Evolutionary conservation across 2,113 vertebrate genomes (phyloP), one percentile per base, ranked within the genome.

Genomic region (Tenebrosternarchus preto): DNA sequence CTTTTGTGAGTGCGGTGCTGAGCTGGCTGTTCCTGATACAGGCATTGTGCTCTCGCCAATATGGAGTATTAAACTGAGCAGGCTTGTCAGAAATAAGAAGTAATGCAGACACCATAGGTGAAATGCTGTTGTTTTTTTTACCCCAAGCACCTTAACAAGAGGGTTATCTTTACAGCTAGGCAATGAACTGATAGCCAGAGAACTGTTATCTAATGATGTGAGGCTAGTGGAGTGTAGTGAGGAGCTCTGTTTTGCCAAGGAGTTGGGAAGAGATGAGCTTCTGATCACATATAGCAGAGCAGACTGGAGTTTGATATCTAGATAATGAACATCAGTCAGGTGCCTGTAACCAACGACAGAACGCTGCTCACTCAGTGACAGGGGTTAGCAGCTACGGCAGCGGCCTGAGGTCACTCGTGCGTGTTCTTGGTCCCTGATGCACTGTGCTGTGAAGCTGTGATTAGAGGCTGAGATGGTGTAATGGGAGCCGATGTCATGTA

Each of bases 291-390:
- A 33, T 9, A 39, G 64, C 22, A 57, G 56, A 59, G 24, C 64
- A 20, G 15, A 7, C 9, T 43, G 22, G 11, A 17, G 7, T 20
- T 20, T 22, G 66, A 43, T 20, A 27, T n/a, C 33, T 39, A 19
- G 76, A 59, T 70, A 70, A 22, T 5, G 73, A 61, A 19, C 33
- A 70, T 78, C 31, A 70, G 39, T 78, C 53, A 78, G 6, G 22
- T 12, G 29, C 64, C 43, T 29, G 29, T 4, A 57, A 27, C n/a
- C 36, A 19, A 59, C 22, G 25, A 61, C 15, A 16, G 12, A n/a
- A n/a, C 15, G 60, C 60, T 74, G 39, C 39, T 60, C 43, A 4
- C 12, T 68, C 29, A 33, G 56, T 57, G 68, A 29, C 1, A 2
- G 24, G 3, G 2, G 15, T 46, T 33, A 22, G 36, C 15, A 15